phyloP scores from a whole-genome alignment of 2,888 invertebrate genomes.

The Periphyllus acericola region DNA sequence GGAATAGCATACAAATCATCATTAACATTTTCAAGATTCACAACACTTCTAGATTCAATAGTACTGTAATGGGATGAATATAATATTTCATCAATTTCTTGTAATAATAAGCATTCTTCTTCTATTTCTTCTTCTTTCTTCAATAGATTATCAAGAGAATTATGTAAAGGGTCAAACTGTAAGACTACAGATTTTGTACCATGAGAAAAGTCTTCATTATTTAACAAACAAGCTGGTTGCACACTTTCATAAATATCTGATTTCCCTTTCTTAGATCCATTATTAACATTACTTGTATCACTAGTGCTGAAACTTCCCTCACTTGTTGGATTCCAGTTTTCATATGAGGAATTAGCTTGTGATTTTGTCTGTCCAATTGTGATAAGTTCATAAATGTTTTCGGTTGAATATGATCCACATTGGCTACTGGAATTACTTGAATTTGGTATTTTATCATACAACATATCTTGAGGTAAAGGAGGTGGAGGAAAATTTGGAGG shows the following conservation, averaged over 20 bases:
- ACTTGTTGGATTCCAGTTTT: slow-evolving; percentile 67
- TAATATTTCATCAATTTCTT: slow-evolving; percentile 58
- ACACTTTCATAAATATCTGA: slow-evolving; percentile 63
- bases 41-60: slow-evolving; percentile 41
- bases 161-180: slow-evolving; percentile 76
- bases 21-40: slow-evolving; percentile 12
- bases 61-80: slow-evolving; percentile 39
- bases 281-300: slow-evolving; percentile 35
- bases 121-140: slow-evolving; percentile 23
- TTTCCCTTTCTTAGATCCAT: neutral
- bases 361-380: slow-evolving; percentile 27
- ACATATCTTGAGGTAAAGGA: slow-evolving; percentile 71
- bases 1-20: slow-evolving; percentile 62
- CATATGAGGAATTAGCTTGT: slow-evolving; percentile 69
- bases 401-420: slow-evolving; percentile 52
- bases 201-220: slow-evolving; percentile 35
- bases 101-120: slow-evolving; percentile 35
- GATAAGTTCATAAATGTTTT: slow-evolving; percentile 47
- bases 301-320: slow-evolving; percentile 64
- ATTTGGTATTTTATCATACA: slow-evolving; percentile 70
- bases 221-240: slow-evolving; percentile 65
- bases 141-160: slow-evolving; percentile 35
- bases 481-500: slow-evolving; percentile 73
- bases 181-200: slow-evolving; percentile 71
- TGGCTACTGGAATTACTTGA: slow-evolving; percentile 62